Evolutionary conservation across 1,140 invertebrate genomes (phyloP), one percentile per base, ranked within the genome.

Genomic region (Gyrodactylus bullatarudis): DNA sequence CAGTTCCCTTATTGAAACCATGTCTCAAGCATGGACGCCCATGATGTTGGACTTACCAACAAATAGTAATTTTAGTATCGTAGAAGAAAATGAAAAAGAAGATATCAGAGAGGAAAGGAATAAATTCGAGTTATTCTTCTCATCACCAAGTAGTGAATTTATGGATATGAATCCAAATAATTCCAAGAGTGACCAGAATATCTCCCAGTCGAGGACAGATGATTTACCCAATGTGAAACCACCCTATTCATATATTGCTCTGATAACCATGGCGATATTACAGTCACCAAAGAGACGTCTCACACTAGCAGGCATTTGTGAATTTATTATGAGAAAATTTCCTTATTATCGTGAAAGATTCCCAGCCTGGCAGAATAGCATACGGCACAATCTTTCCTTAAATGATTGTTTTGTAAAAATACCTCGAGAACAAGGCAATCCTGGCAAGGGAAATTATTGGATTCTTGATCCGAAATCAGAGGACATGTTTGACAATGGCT

Each of bases 361-460:
- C 74, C 81, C 80, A 19, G 79, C 81, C 22, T 82, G 80, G 81
- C 81, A 82, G 75, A 96, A 97, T 80, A 91, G 88, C 0, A 96
- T 97, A 76, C 84, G 93, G 69, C 93, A 99, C 81, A 99, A 98
- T 80, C 82, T 99, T 20, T 91, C 88, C 19, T 82, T 99, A 54
- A 99, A 99, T 81, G 94, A 98, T 80, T 99, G 94, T 78, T 99
- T 99, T 81, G 88, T 98, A 22, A 99, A 99, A 82, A 92, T 98
- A 69, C 91, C 94, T 0, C 83, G 94, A 1, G 93, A 97, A 79
- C 92, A 93, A 0, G 93, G 92, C 0, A 97, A 98, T 79, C 94
- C 95, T 0, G 92, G 92, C 0, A 98, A 98, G 78, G 94, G 94
- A 0, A 98, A 97, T 78, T 98, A 97, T 80, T 98, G 94, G 94